Base-by-base conservation (phyloP, 2,888 invertebrate species). In the Eustalomyia histrio region DNA sequence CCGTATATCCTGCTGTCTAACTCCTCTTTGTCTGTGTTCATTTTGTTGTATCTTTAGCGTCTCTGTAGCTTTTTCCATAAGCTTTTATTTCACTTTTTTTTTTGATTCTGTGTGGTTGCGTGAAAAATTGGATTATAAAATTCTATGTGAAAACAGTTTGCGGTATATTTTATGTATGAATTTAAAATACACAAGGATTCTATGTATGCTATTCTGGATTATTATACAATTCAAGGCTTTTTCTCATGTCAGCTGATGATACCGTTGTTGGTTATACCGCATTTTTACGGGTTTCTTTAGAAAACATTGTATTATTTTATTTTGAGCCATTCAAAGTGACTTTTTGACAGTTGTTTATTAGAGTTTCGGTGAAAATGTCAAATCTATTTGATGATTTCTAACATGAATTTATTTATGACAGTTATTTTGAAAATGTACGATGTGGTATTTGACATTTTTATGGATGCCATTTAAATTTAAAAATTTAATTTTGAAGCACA, bases 121-220 rank as follows among this genome's bases (percentile, higher is more conserved):
- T 85, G 78, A 84, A 85, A 83, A 85, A 85, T 85, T 84, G 84
- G 85, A 84, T 84, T 85, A 84, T 84, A 84, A 84, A 85, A 84
- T 84, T 83, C 81, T 75, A 82, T 79, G 83, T 68, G 72, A 79
- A 80, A 74, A 75, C 78, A 74, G 71, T 82, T 79, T 78, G 75
- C 68, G 82, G 61, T 55, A 50, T 61, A 29, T 61, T 53, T 29
- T 14, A 55, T 24, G 57, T 55, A 55, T 21, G 21, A 21, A 29
- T 29, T 29, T 7, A 29, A 29, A 29, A 6, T 60, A 21, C 35
- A 14, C 43, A 47, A 47, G 43, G 39, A 39, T 39, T 39, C 39
- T 12, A 8, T 39, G 39, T 39, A 12, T 39, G 12, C 9, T 39
- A 39, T 39, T 39, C 12, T 29, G 39, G 12, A 39, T 39, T 39